Percentiles rank a stretch among this genome's conserved stretches.
These are phyloP conservation scores for Drosophila punjabiensis DNA, from an alignment of 1,140 invertebrate genomes.

Conservation along the genomic window DNA sequence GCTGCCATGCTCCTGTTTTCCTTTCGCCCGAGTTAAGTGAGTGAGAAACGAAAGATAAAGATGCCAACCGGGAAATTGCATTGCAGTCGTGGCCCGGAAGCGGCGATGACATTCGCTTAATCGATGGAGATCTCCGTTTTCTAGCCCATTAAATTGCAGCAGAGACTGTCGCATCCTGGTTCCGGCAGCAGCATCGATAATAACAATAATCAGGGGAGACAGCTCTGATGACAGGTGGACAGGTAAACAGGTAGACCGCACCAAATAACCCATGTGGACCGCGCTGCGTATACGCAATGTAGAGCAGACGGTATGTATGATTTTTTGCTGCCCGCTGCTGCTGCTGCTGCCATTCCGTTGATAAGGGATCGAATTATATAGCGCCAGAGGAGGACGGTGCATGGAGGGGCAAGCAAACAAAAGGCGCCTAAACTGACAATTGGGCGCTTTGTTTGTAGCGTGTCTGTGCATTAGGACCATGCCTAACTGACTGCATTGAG, in stretches of 20 bases:
- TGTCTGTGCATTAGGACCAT: constrained; percentile 53
- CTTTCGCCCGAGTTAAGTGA: constrained; percentile 54
- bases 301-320: constrained; percentile 26
- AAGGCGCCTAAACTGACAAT: constrained; percentile 72
- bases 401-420: constrained; percentile 51
- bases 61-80: constrained; percentile 43
- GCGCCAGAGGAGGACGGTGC: constrained; percentile 1
- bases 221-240: constrained; percentile 35
- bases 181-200: constrained; percentile 30
- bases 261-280: constrained; percentile 24
- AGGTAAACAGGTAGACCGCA: constrained; percentile 5
- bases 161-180: constrained; percentile 3
- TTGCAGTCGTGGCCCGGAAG: constrained; percentile 20
- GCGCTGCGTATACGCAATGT: constrained; percentile 68
- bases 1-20: neutral
- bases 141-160: constrained; percentile 27
- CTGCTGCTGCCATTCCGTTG: constrained; percentile 67
- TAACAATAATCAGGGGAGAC: constrained; percentile 47
- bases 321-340: constrained; percentile 22
- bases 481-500: constrained; percentile 63
- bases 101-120: constrained; percentile 40
- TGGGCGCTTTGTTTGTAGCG: constrained; percentile 66
- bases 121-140: constrained; percentile 25
- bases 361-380: constrained; percentile 51
- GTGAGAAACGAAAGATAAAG: constrained; percentile 40